Conservation (phyloP, 2,888 invertebrate species). For the Agrochola macilenta region DNA sequence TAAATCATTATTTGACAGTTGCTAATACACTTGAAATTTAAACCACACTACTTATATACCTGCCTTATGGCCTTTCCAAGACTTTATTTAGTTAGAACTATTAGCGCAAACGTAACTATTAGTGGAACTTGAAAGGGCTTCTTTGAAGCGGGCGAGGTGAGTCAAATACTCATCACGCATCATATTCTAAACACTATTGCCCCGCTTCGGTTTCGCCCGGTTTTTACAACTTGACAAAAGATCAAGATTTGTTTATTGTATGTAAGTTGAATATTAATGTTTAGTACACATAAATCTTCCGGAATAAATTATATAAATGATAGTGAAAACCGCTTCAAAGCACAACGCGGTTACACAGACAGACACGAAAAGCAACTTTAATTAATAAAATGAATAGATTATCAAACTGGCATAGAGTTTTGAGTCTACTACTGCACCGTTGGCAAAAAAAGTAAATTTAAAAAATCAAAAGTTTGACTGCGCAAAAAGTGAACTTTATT, state of each 20-base stretch:
- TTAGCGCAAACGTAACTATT: slow-evolving; percentile 7
- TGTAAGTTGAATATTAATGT: not conserved
- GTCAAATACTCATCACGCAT: not conserved
- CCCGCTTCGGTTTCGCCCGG: not conserved
- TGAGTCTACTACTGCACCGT: not conserved
- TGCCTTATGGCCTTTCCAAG: slow-evolving; percentile 13
- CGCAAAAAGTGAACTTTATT: too few species aligned
- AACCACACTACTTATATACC: slow-evolving; percentile 24
- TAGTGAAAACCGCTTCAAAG: not conserved
- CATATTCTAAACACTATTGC: not conserved
- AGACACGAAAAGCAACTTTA: not conserved
- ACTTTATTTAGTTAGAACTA: not conserved
- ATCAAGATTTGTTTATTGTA: not conserved
- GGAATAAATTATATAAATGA: not conserved
- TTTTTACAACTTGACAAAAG: not conserved
- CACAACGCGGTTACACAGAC: not conserved
- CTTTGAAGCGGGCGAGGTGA: not conserved
- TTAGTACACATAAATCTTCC: not conserved
- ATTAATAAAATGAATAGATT: not conserved
- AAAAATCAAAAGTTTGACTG: too few species aligned
- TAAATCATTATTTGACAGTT: slow-evolving; percentile 26
- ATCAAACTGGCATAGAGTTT: not conserved
- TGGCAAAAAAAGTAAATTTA: too few species aligned
- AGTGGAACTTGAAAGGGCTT: not conserved
- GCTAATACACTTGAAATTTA: slow-evolving; percentile 30